These are phyloP conservation scores for Gracilinanus agilis DNA, from an alignment of 2,113 vertebrate species.

Conservation along the genomic window DNA sequence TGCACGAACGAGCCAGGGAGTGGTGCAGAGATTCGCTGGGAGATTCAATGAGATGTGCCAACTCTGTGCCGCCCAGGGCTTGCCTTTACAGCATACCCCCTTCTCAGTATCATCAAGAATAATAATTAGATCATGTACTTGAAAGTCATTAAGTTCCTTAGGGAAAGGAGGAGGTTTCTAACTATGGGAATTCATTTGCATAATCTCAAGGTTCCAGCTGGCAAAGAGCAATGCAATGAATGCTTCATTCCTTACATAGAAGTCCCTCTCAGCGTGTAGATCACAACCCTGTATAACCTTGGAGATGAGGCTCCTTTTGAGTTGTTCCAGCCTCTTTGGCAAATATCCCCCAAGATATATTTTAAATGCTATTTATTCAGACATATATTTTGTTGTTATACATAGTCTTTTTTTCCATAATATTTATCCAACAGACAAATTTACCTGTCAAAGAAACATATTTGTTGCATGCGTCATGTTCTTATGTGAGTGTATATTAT, in stretches of 20 bases:
- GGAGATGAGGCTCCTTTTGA: not conserved
- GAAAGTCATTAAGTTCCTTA: not conserved
- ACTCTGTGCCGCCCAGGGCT: not conserved
- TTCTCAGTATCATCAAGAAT: not conserved
- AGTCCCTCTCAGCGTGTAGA: not conserved
- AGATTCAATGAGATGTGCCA: not conserved
- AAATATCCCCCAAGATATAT: not conserved
- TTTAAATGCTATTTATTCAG: not conserved
- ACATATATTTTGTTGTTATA: not conserved
- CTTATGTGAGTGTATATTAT: not conserved
- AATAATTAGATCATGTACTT: not conserved
- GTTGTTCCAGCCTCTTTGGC: not conserved
- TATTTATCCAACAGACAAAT: not conserved
- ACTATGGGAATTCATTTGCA: not conserved
- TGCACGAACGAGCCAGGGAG: not conserved
- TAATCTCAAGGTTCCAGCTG: not conserved
- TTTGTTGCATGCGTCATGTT: not conserved
- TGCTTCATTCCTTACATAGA: not conserved
- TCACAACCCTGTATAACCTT: not conserved
- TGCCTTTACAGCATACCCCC: not conserved
- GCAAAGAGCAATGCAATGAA: not conserved
- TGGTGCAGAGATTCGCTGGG: not conserved
- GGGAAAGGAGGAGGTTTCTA: not conserved
- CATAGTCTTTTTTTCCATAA: not conserved
- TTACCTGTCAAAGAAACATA: not conserved